These are phyloP conservation scores for Pachypeltis micranthus DNA, from an alignment of 1,140 invertebrate species.

Conservation along the genomic window DNA sequence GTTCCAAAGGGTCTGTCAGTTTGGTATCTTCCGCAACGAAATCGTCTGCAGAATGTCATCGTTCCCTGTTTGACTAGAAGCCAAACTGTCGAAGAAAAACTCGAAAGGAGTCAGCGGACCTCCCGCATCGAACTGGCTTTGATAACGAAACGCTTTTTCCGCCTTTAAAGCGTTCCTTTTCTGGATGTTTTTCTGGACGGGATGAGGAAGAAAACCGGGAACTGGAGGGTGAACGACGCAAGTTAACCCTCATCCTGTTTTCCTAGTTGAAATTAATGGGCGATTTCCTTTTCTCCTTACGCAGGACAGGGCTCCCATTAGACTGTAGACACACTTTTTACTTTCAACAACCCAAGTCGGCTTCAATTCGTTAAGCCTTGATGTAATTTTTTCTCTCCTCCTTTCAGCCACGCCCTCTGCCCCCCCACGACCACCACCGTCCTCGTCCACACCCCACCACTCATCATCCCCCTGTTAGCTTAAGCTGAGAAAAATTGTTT, in stretches of 20 bases:
- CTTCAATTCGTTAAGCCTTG: neutral
- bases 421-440: neutral
- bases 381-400: no score
- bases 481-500: neutral
- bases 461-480: no score
- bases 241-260: neutral
- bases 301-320: neutral
- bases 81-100: neutral
- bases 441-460: neutral
- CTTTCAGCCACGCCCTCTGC: neutral
- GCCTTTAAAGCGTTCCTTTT: neutral
- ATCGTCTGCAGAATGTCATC: no score
- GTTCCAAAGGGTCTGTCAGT: no score
- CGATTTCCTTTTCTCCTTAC: conserved; percentile 9
- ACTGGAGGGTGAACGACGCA: neutral
- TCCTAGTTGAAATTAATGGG: conserved; percentile 5
- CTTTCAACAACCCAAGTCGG: neutral
- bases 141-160: conserved; percentile 1
- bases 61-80: neutral
- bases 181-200: neutral
- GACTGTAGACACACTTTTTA: conserved; percentile 1
- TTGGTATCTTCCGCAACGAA: no score
- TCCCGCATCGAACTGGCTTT: neutral
- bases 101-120: neutral
- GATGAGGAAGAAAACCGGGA: neutral